Conservation (phyloP, 2,113 vertebrate species). For the Urocolius indicus region DNA sequence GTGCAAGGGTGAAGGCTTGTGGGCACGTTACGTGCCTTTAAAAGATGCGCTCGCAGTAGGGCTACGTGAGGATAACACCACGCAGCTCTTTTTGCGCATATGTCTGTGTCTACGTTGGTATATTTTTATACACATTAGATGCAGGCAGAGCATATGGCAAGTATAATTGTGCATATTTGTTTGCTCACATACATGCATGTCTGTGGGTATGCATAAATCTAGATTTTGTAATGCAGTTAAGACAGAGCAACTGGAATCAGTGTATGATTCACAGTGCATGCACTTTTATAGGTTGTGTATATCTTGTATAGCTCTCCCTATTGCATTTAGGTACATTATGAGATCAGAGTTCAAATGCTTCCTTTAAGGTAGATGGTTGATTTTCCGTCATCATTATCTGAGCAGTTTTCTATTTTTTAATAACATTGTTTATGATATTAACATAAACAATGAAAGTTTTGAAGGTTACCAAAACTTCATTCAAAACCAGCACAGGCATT, state of each 20-base stretch:
- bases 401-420: neutral
- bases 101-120: neutral
- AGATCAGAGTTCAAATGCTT: neutral
- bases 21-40: neutral
- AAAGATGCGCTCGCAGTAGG: neutral
- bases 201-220: neutral
- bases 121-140: constrained; percentile 7
- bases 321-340: neutral
- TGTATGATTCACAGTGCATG: neutral
- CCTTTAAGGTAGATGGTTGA: neutral
- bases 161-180: constrained; percentile 20
- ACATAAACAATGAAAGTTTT: neutral
- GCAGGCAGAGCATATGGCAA: constrained; percentile 41
- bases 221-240: neutral
- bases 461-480: neutral
- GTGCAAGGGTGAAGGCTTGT: neutral
- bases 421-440: neutral
- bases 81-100: neutral
- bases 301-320: neutral
- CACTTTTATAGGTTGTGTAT: constrained; percentile 15
- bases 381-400: neutral
- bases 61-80: neutral
- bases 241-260: neutral
- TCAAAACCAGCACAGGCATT: neutral
- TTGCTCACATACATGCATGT: neutral